A percentile compares a stretch with the other conserved stretches of the same genome.
phyloP scores from a whole-genome alignment of 1,140 invertebrate species.

The Drosophila eugracilis region DNA sequence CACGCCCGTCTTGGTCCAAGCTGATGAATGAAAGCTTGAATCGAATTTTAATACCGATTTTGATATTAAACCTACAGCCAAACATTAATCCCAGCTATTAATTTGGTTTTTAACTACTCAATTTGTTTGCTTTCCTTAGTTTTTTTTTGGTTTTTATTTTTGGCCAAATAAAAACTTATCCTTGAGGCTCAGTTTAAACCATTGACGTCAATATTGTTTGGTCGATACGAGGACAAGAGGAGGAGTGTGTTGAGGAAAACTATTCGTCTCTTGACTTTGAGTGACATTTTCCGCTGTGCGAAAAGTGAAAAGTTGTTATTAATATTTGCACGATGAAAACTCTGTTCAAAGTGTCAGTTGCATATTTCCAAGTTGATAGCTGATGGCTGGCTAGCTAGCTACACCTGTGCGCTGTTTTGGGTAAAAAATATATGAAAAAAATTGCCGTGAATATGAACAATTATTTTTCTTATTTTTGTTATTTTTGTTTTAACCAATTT shows the following conservation, averaged over 20 bases:
- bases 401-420: conserved; percentile 28
- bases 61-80: conserved; percentile 42
- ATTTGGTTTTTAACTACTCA: conserved; percentile 52
- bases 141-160: background rate
- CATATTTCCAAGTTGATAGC: conserved; percentile 47
- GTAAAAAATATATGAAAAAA: conserved; percentile 9
- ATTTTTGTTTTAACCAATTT: conserved; percentile 22
- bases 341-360: conserved; percentile 42
- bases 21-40: conserved; percentile 46
- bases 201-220: conserved; percentile 67
- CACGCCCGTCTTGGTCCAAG: conserved; percentile 37
- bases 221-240: conserved; percentile 59
- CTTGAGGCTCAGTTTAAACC: conserved; percentile 28
- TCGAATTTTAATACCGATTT: conserved; percentile 27
- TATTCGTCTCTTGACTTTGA: conserved; percentile 69
- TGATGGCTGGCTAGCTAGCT: no score
- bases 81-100: conserved; percentile 39
- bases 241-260: conserved; percentile 47
- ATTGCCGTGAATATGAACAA: conserved; percentile 19
- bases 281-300: conserved; percentile 76
- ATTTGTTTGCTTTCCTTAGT: conserved; percentile 43
- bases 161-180: conserved; percentile 10
- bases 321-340: conserved; percentile 63
- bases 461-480: no score
- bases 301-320: conserved; percentile 80